Evolutionary conservation across 2,888 invertebrate genomes (phyloP), one percentile per base, ranked within the genome.

Genomic region (Erebia aethiops): DNA sequence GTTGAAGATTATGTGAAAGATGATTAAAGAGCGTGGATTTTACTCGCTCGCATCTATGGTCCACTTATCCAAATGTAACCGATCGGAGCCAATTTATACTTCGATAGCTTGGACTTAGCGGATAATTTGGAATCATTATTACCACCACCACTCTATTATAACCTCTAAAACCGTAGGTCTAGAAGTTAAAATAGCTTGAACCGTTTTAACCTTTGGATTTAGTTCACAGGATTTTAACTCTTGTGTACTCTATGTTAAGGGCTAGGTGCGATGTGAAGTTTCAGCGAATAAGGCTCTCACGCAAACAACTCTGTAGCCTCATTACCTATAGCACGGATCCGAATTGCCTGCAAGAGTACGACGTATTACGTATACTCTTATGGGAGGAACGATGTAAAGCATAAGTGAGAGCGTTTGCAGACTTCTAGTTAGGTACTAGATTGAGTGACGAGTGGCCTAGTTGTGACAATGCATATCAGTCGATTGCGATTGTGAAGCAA

Each of bases 91-190:
- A 72, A 66, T 72, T 66, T 69, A 49, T 66, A 65, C 61, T 49
- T 57, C 71, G 66, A 72, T 72, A 68, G 56, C 56, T 61, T n/a
- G 14, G 54, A 8, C 54, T 54, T 54, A 57, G 69, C 56, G 65
- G 62, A 70, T 70, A 69, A 71, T 70, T 72, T 57, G 52, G 46
- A 67, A 61, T 51, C 13, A 43, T 61, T 61, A 61, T 43, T 61
- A 46, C n/a, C n/a, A 16, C 43, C 5, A 16, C 43, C 43, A 43
- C 7, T 18, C 61, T 5, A 61, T 7, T 11, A 4, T 13, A 11
- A 46, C 3, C 61, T 61, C 43, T 18, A 61, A 61, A 46, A 1
- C 11, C 1, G 18, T 16, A 0, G 0, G 18, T 11, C 13, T 43
- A 61, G 18, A 43, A 43, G 16, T 18, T 43, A 18, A 61, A 61